phyloP scores from a whole-genome alignment of 2,797 vertebrate species.

The Ispidina picta region DNA sequence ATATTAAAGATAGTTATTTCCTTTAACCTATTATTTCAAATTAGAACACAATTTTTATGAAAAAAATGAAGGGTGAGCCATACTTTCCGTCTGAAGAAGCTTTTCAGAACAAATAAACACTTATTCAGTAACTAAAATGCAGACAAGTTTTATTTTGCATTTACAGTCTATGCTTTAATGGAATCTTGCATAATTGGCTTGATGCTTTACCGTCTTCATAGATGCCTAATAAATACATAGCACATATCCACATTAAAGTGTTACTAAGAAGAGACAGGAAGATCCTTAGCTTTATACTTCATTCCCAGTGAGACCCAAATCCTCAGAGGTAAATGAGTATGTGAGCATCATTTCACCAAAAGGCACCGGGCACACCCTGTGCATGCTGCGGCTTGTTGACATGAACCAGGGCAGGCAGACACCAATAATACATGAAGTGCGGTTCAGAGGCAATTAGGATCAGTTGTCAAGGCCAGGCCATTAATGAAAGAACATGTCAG shows the following conservation, averaged over 20 bases:
- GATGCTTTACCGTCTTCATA: constrained; percentile 61
- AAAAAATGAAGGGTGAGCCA: constrained; percentile 38
- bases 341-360: constrained; percentile 71
- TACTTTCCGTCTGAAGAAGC: constrained; percentile 19
- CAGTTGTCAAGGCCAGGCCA: constrained; percentile 94
- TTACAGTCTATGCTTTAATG: constrained; percentile 58
- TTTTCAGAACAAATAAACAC: constrained; percentile 55
- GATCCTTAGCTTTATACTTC: constrained; percentile 72
- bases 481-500: constrained; percentile 92
- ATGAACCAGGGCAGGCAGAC: constrained; percentile 92
- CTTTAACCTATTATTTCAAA: constrained; percentile 21
- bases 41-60: constrained; percentile 32
- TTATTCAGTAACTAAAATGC: constrained; percentile 47
- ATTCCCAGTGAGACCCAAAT: constrained; percentile 58
- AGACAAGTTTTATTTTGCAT: constrained; percentile 60
- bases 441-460: constrained; percentile 98
- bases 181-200: constrained; percentile 57
- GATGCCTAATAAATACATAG: constrained; percentile 52
- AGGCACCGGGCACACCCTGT: constrained; percentile 80
- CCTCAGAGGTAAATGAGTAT: constrained; percentile 71
- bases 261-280: constrained; percentile 71
- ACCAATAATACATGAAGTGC: constrained; percentile 97
- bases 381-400: constrained; percentile 89
- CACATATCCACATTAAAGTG: constrained; percentile 62
- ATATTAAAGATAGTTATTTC: neutral